These are phyloP conservation scores for Galerucella nymphaeae DNA, from an alignment of 2,888 invertebrate species.

Conservation along the genomic window DNA sequence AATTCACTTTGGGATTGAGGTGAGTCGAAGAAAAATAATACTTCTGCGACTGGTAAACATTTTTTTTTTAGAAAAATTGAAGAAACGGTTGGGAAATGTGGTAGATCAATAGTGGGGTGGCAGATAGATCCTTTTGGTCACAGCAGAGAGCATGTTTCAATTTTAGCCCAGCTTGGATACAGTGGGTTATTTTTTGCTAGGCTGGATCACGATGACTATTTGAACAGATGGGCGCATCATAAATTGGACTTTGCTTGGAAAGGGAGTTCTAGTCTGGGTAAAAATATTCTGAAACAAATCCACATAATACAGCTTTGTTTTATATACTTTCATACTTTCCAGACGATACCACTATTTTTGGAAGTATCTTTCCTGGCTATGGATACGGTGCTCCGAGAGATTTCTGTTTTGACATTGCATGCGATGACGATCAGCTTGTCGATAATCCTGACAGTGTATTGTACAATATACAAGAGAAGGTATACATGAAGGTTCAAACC, in stretches of 20 bases:
- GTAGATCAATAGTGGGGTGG: slow-evolving; percentile 81
- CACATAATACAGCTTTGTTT: no score
- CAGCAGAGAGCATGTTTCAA: slow-evolving; percentile 75
- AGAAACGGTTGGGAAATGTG: slow-evolving; percentile 79
- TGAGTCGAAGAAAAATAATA: slow-evolving; percentile 51
- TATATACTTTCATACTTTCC: slow-evolving; percentile 33
- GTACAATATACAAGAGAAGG: slow-evolving; percentile 67
- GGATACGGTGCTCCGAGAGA: slow-evolving; percentile 69
- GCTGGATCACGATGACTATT: slow-evolving; percentile 75
- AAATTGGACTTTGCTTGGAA: slow-evolving; percentile 80
- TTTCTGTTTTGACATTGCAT: slow-evolving; percentile 71
- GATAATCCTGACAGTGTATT: slow-evolving; percentile 68
- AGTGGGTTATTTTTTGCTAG: slow-evolving; percentile 80
- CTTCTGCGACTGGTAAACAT: background rate
- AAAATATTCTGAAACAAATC: no score
- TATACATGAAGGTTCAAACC: no score
- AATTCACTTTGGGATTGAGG: slow-evolving; percentile 77
- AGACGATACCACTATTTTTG: slow-evolving; percentile 60
- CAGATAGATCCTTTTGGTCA: slow-evolving; percentile 92
- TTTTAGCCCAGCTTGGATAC: slow-evolving; percentile 74
- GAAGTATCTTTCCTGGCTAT: slow-evolving; percentile 44
- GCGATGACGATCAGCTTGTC: slow-evolving; percentile 66
- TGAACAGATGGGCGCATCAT: slow-evolving; percentile 68
- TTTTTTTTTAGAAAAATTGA: slow-evolving; percentile 31
- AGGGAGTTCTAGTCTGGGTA: slow-evolving; percentile 70